Conservation (phyloP, 2,797 vertebrate species). For the Dryobates pubescens region DNA sequence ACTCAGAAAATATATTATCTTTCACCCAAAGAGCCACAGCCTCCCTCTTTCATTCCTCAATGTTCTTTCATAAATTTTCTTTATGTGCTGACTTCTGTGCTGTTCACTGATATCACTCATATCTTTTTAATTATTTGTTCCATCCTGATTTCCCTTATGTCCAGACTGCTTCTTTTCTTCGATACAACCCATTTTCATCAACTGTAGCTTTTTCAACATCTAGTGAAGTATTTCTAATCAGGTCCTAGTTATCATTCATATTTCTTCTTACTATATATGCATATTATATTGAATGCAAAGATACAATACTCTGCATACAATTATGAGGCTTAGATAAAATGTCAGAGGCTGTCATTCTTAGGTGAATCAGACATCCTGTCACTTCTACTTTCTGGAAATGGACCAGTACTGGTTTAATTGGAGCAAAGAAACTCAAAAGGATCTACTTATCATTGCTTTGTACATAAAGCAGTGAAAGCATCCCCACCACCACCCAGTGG, state of each 20-base stretch:
- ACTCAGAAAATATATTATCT: not conserved
- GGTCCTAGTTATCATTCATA: not conserved
- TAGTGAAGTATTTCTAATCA: not conserved
- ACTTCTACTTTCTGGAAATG: not conserved
- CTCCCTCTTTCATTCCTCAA: not conserved
- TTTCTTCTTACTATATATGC: not conserved
- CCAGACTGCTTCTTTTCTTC: not conserved
- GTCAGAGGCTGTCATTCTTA: not conserved
- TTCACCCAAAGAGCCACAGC: not conserved
- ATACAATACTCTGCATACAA: not conserved
- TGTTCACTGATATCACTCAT: not conserved
- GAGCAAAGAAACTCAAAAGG: not conserved
- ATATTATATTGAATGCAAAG: not conserved
- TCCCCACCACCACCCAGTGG: not conserved
- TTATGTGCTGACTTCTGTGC: not conserved
- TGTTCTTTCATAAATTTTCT: conserved; percentile 9
- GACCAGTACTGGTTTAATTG: not conserved
- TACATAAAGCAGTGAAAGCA: not conserved
- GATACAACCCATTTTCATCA: not conserved
- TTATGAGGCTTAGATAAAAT: not conserved
- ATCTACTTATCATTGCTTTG: not conserved
- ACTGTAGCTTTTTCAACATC: not conserved
- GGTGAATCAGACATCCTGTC: not conserved
- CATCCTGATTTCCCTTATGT: not conserved
- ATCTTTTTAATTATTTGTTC: conserved; percentile 6